A percentile compares a stretch with the other conserved stretches of the same genome.
Evolutionary conservation across 1,140 invertebrate species (phyloP).

Genomic region (Cardiocondyla obscurior): DNA sequence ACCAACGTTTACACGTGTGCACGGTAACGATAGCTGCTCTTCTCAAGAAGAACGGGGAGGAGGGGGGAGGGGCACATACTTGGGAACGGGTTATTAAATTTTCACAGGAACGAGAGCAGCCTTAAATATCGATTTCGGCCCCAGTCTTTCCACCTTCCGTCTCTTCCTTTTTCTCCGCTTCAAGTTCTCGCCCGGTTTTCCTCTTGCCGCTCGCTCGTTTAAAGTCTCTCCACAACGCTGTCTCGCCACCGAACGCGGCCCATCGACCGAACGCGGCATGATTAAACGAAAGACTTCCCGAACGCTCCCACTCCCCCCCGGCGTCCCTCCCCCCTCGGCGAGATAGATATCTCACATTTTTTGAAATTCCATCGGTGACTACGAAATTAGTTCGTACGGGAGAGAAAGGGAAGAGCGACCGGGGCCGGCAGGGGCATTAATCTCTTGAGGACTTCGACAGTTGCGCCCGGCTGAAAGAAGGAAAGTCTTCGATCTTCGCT

Average conservation of each 20-base stretch:
- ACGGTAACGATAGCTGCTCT: conserved; percentile 69
- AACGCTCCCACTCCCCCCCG: too few relatives aligned
- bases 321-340: too few relatives aligned
- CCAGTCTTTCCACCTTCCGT: conserved; percentile 51
- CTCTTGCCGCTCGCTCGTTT: conserved; percentile 17
- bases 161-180: conserved; percentile 39
- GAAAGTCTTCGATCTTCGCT: conserved; percentile 67
- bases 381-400: conserved; percentile 63
- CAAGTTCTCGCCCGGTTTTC: background rate
- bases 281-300: conserved; percentile 52
- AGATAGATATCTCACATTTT: conserved; percentile 61
- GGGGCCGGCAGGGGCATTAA: conserved; percentile 54
- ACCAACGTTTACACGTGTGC: conserved; percentile 78
- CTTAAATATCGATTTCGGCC: conserved; percentile 78
- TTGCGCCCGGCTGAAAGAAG: conserved; percentile 58
- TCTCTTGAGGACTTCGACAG: conserved; percentile 68
- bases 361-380: conserved; percentile 58
- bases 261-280: conserved; percentile 41
- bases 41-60: conserved; percentile 7
- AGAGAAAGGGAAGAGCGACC: background rate
- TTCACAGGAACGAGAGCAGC: conserved; percentile 75
- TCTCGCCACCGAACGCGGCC: conserved; percentile 39
- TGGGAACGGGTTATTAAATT: conserved; percentile 80
- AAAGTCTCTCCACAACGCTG: conserved; percentile 51
- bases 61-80: conserved; percentile 66